Conservation (phyloP, 2,888 invertebrate genomes). For the Eucera pruinosa region DNA sequence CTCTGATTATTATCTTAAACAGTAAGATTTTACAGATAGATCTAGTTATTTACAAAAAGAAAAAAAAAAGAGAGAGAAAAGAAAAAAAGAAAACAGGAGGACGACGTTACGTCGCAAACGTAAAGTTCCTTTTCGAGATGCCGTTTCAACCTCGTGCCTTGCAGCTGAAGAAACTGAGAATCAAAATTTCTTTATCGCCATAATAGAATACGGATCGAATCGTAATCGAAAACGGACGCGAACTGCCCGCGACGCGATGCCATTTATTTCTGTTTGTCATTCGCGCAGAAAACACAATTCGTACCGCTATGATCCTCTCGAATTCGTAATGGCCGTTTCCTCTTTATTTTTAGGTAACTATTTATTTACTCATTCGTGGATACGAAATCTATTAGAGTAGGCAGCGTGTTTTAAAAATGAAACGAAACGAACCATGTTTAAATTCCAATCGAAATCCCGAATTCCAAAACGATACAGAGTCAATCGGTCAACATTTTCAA, state of each 20-base stretch:
- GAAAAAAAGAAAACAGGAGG: constrained; percentile 24
- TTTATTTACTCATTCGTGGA: too few species aligned
- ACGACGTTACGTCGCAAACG: constrained; percentile 27
- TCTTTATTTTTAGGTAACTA: constrained; percentile 13
- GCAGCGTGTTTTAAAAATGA: too few species aligned
- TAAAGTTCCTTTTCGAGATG: constrained; percentile 66
- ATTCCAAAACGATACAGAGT: too few species aligned
- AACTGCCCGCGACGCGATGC: constrained; percentile 16
- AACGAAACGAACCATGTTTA: too few species aligned
- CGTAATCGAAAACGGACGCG: constrained; percentile 21
- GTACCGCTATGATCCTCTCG: constrained; percentile 40
- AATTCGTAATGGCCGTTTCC: constrained; percentile 57
- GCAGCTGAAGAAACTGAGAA: constrained; percentile 79
- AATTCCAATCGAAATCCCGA: too few species aligned
- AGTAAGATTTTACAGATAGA: constrained; percentile 41
- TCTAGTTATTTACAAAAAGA: constrained; percentile 47
- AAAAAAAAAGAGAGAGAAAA: constrained; percentile 25
- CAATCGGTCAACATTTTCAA: too few species aligned
- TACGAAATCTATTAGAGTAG: too few species aligned
- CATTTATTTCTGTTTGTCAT: constrained; percentile 31
- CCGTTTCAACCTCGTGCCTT: constrained; percentile 83
- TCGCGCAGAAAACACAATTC: constrained; percentile 11
- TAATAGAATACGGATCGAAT: constrained; percentile 43
- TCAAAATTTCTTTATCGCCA: constrained; percentile 70
- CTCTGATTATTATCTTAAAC: constrained; percentile 49